A percentile compares a stretch with the other conserved stretches of the same genome.
These are phyloP conservation scores for Taeniopygia guttata DNA, from an alignment of 2,797 vertebrate species.

Conservation along the genomic window DNA sequence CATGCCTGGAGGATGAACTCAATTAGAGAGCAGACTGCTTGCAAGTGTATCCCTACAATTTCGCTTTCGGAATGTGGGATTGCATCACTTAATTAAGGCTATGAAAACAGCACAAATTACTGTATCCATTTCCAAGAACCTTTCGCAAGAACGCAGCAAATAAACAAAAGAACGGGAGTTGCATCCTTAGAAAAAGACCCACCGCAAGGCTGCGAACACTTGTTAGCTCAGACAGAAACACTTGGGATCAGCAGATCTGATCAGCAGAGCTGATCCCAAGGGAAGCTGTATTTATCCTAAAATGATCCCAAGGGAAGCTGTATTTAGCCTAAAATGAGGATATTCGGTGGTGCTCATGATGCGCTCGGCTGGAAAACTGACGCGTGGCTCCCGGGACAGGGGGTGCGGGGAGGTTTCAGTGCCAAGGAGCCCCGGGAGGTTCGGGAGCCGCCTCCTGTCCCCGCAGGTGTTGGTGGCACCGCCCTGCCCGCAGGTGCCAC, in stretches of 20 bases:
- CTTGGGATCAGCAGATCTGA: too few relatives aligned
- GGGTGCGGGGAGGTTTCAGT: fast-evolving
- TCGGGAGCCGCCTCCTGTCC: neutral
- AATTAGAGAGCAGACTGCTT: neutral
- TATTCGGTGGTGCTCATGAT: fast-evolving
- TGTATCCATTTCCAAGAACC: neutral
- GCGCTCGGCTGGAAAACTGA: too few relatives aligned
- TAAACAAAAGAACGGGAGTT: neutral
- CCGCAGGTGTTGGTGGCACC: neutral
- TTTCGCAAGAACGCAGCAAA: neutral
- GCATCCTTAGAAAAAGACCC: neutral
- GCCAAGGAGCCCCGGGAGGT: neutral
- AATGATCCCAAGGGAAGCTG: fast-evolving
- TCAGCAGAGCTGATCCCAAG: fast-evolving
- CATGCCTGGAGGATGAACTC: neutral
- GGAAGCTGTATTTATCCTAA: neutral
- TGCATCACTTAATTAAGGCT: neutral
- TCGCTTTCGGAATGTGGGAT: neutral
- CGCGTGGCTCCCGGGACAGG: fast-evolving
- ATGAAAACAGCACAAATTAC: neutral
- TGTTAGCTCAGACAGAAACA: neutral
- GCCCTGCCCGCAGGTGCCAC: neutral
- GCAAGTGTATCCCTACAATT: neutral
- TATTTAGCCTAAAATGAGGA: neutral
- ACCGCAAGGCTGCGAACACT: neutral